Evolutionary conservation across 2,113 vertebrate genomes (phyloP), one percentile per base, ranked within the genome.

Genomic region (Hippocampus abdominalis): DNA sequence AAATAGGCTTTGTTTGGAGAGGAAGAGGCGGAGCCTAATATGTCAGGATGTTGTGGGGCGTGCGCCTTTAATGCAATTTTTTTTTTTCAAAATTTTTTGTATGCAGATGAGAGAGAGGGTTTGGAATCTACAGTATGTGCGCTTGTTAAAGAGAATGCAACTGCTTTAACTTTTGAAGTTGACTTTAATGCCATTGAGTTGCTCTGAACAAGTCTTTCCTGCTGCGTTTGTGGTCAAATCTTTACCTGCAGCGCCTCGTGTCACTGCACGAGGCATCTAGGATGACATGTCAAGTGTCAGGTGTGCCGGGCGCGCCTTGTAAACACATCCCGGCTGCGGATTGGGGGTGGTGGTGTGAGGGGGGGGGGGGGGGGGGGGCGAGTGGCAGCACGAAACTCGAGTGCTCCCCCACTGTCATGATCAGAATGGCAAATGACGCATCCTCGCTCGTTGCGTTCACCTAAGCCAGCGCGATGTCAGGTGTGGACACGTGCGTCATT

Each of bases 211-310:
- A 21, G 11, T 62, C 32, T 40, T n/a, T 62, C 60, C 40, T 78
- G 84, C 82, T 68, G 69, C 54, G 71, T 64, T 64, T 74, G 75
- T 77, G 79, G 80, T 83, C 80, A 81, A 82, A 72, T 83, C 77
- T 74, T 64, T 63, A 40, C 66, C 73, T 48, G 72, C 73, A 72
- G 67, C 49, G 36, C 32, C 1, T 21, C 56, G 74, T 73, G 72
- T 71, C 71, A 57, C 76, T 66, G 44, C 56, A 53, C n/a, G 32
- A 65, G 76, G 63, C 42, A 64, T 87, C 84, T 91, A 82, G 77
- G 73, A 59, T 91, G 89, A 79, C 91, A 84, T 68, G 29, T 71
- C 44, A 61, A 71, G 88, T 88, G 82, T 90, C 86, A 49, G 79
- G 81, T 90, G 77, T 72, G 76, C 71, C 36, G 69, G 51, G 18